Evolutionary conservation across 2,888 invertebrate species (phyloP).

Genomic region (Lottia scabra): DNA sequence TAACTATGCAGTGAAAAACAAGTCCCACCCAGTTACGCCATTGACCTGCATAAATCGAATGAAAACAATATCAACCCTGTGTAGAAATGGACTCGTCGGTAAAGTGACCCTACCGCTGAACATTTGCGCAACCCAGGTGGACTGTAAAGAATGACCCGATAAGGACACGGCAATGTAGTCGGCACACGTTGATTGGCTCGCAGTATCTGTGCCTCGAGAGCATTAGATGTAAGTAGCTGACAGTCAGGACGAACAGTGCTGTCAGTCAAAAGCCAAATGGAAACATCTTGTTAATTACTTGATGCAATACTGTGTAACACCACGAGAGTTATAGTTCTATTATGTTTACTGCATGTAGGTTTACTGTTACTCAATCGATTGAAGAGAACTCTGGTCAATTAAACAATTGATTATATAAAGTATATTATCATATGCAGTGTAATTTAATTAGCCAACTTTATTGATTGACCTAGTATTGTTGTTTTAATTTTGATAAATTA

Average conservation of each 20-base stretch:
- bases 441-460: too few relatives aligned
- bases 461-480: too few relatives aligned
- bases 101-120: conserved; percentile 9
- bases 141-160: conserved; percentile 17
- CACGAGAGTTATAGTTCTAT: too few relatives aligned
- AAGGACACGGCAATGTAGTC: conserved; percentile 12
- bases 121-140: conserved; percentile 11
- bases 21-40: conserved; percentile 2
- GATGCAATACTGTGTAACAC: too few relatives aligned
- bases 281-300: not conserved
- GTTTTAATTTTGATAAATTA: too few relatives aligned
- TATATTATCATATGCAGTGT: too few relatives aligned
- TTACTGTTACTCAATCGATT: too few relatives aligned
- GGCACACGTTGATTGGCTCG: conserved; percentile 16
- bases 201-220: not conserved
- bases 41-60: not conserved
- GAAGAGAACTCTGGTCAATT: too few relatives aligned
- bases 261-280: not conserved
- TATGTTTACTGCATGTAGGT: too few relatives aligned
- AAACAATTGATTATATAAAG: too few relatives aligned
- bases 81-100: conserved; percentile 17
- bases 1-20: not conserved
- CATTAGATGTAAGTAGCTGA: not conserved
- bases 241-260: not conserved
- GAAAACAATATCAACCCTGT: not conserved